Percentiles rank a stretch among this genome's conserved stretches.
phyloP scores from a whole-genome alignment of 2,797 vertebrate genomes.

The Ficedula albicollis region DNA sequence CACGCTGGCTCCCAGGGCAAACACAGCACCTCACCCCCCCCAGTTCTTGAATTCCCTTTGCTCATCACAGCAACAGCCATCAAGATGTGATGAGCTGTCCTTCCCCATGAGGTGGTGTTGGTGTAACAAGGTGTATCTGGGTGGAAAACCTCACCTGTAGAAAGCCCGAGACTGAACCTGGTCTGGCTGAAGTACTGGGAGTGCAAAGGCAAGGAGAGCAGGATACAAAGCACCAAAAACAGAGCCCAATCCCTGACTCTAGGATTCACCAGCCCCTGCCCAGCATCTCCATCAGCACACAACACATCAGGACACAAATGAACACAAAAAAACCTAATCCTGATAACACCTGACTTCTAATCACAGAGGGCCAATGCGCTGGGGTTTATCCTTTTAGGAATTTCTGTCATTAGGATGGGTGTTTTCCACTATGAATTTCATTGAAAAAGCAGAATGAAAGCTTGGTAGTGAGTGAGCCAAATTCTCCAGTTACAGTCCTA shows the following conservation, averaged over 20 bases:
- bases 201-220: neutral
- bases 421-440: neutral
- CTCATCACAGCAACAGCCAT: neutral
- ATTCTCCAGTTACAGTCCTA: neutral
- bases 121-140: neutral
- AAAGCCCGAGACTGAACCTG: neutral
- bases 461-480: neutral
- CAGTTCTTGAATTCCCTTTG: neutral
- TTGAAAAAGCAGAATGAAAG: neutral
- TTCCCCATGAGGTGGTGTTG: neutral
- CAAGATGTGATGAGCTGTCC: fast-evolving
- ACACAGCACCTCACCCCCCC: neutral
- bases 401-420: neutral
- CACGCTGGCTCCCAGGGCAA: neutral
- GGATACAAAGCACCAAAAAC: neutral
- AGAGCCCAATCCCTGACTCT: neutral
- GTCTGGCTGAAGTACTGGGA: neutral
- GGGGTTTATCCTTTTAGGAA: neutral
- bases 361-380: fast-evolving
- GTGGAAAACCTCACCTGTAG: neutral
- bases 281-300: neutral
- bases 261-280: neutral
- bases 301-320: neutral
- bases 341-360: neutral
- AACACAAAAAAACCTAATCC: neutral